These are phyloP conservation scores for Nephila pilipes DNA, from an alignment of 1,140 invertebrate genomes.

Conservation along the genomic window DNA sequence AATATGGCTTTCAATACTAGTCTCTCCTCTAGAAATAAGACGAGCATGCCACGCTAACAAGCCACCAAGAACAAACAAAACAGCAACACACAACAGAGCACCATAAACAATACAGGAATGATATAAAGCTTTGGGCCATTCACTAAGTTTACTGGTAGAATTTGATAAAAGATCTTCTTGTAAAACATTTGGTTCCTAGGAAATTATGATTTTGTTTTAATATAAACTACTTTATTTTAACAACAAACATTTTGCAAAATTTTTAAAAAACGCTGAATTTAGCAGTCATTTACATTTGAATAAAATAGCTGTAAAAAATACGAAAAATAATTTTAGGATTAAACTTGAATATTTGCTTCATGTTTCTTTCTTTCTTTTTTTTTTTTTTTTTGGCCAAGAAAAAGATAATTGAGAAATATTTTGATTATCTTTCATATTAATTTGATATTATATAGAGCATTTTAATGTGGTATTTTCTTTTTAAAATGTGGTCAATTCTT, in stretches of 20 bases:
- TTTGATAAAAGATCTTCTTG: background rate
- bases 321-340: background rate
- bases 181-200: background rate
- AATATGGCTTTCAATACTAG: conserved; percentile 94
- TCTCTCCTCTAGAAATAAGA: conserved; percentile 92
- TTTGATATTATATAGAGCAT: too few relatives aligned
- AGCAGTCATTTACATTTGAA: too few relatives aligned
- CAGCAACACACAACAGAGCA: conserved; percentile 74
- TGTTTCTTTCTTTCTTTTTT: too few relatives aligned
- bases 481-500: too few relatives aligned
- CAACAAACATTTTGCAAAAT: background rate
- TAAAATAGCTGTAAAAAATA: background rate
- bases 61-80: conserved; percentile 81
- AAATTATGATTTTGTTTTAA: background rate
- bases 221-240: background rate
- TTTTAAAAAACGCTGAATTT: background rate
- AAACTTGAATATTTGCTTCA: too few relatives aligned
- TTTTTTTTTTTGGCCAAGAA: too few relatives aligned
- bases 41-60: conserved; percentile 91
- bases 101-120: conserved; percentile 76
- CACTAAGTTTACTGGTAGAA: background rate
- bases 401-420: too few relatives aligned
- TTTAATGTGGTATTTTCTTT: too few relatives aligned
- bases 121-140: conserved; percentile 58
- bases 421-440: too few relatives aligned